These are phyloP conservation scores for Notarius lentiginosus DNA, from an alignment of 2,113 vertebrate genomes.

Conservation along the genomic window DNA sequence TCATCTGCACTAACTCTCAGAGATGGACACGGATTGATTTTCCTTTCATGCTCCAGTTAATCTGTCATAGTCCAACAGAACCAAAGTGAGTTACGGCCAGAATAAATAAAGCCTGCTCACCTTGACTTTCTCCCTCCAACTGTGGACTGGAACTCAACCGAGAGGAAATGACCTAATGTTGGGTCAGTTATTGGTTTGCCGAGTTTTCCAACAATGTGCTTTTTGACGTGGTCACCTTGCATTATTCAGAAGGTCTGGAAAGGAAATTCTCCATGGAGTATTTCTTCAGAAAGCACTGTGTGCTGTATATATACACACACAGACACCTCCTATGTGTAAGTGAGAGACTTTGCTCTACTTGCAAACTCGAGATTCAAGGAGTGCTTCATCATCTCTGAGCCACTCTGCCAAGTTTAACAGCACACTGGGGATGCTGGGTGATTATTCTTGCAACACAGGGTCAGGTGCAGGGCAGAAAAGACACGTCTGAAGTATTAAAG, in stretches of 20 bases:
- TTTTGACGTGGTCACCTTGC: constrained; percentile 18
- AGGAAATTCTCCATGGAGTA: constrained; percentile 8
- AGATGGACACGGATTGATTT: constrained; percentile 38
- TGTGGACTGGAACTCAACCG: constrained; percentile 27
- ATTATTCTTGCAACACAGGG: constrained; percentile 26
- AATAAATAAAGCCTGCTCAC: constrained; percentile 50
- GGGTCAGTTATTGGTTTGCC: constrained; percentile 40
- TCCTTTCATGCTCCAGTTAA: constrained; percentile 45
- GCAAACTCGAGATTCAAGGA: not conserved
- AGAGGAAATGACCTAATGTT: constrained; percentile 55
- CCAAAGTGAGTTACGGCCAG: constrained; percentile 27
- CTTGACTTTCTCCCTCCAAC: constrained; percentile 7
- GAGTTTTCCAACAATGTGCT: constrained; percentile 8
- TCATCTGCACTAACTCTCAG: constrained; percentile 41
- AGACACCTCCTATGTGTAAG: constrained; percentile 7
- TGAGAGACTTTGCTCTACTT: not conserved
- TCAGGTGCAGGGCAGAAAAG: constrained; percentile 31
- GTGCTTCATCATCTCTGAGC: constrained; percentile 37
- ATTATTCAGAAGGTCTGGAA: constrained; percentile 35
- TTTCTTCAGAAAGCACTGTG: not conserved
- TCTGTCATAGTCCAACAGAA: constrained; percentile 49
- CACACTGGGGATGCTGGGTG: constrained; percentile 9
- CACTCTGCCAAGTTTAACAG: constrained; percentile 22
- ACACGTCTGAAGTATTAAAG: constrained; percentile 21
- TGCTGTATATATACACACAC: not conserved